Conservation (phyloP, 2,113 vertebrate genomes). For the Perca fluviatilis region DNA sequence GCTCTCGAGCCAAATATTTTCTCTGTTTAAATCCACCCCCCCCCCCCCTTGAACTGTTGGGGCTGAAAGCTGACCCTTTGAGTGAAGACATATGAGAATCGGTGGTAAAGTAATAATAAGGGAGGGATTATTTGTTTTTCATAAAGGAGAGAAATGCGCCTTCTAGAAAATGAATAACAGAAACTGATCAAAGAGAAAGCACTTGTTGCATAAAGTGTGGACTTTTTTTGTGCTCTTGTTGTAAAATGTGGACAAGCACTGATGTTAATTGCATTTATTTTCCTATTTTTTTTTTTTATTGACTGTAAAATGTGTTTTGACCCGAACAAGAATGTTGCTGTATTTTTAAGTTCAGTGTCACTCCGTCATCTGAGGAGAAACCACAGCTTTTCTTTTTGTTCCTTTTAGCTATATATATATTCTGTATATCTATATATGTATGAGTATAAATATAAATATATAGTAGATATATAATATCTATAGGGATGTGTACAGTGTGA, state of each 20-base stretch:
- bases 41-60: not conserved
- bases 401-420: conserved; percentile 46
- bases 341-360: conserved; percentile 57
- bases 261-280: conserved; percentile 48
- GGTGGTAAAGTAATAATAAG: not conserved
- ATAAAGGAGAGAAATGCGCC: conserved; percentile 12
- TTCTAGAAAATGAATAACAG: not conserved
- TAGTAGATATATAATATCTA: conserved; percentile 68
- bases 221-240: conserved; percentile 46
- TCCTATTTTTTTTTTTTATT: conserved; percentile 1
- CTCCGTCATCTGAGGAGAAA: conserved; percentile 43
- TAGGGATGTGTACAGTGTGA: conserved; percentile 77
- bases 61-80: not conserved
- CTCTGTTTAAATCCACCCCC: not conserved
- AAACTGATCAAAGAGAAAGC: conserved; percentile 50
- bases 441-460: conserved; percentile 61
- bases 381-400: conserved; percentile 55
- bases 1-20: conserved; percentile 22
- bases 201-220: conserved; percentile 50
- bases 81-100: conserved; percentile 3
- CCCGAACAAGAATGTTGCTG: conserved; percentile 64
- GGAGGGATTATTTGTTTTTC: conserved; percentile 9
- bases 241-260: conserved; percentile 70
- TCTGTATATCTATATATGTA: conserved; percentile 62
- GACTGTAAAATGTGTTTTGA: conserved; percentile 64